Base-by-base conservation (phyloP, 2,888 invertebrate genomes). In the Synanthedon andrenaeformis region DNA sequence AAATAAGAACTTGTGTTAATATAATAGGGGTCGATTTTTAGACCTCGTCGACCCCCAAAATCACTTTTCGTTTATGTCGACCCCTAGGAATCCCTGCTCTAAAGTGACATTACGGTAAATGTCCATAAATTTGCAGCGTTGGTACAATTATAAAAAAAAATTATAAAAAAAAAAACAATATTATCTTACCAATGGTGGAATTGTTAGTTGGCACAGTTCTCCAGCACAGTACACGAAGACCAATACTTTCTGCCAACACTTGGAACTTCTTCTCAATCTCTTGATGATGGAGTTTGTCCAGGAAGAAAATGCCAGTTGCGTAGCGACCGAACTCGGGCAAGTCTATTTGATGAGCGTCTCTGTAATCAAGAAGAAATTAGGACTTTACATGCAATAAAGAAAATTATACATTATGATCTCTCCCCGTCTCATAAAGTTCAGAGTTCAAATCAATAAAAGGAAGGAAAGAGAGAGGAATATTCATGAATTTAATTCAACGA, bases 231-330 rank as follows among this genome's bases (percentile, higher is more conserved):
- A 99, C 93, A 82, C 92, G 89, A 62, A 98, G 88, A 35, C 92
- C 92, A 72, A 96, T 90, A 65, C 93, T 93, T 64, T 92, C 90
- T 54, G 97, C 96, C 67, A 98, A 87, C 61, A 90, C 91, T 58
- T 91, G 89, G 79, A 99, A 97, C 66, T 92, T 92, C 62, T 90
- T 89, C 83, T 97, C 96, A 54, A 92, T 92, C 64, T 93, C 91
- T 67, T 91, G 89, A 68, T 95, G 94, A 68, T 94, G 93, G 52
- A 91, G 88, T 76, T 94, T 93, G 79, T 98, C 97, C 79, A 98
- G 88, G 86, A 96, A 99, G 73, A 99, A 91, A 60, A 99, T 96
- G 57, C 99, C 99, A 17, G 98, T 98, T 53, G 98, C 99, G 88
- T 99, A 99, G 62, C 91, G 89, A 4, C 98, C 98, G 66, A 92